Percentiles rank a stretch among this genome's conserved stretches.
phyloP scores from a whole-genome alignment of 2,888 invertebrate species.

The Eristalis pertinax region DNA sequence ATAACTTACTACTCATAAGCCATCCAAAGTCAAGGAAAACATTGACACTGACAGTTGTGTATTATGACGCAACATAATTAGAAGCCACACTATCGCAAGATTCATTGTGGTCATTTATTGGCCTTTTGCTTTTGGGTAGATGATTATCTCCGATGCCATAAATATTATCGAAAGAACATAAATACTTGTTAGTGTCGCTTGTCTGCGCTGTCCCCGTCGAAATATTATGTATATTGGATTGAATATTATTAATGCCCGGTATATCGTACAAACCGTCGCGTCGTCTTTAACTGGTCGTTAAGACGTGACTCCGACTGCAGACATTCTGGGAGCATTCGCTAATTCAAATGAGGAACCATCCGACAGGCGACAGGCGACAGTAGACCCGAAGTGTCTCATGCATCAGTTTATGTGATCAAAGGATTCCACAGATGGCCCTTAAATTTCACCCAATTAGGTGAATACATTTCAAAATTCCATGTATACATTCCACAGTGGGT shows the following conservation, averaged over 20 bases:
- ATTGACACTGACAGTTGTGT: no score
- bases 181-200: slow-evolving; percentile 13
- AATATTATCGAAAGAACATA: slow-evolving; percentile 3
- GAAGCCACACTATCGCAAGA: no score
- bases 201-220: not conserved
- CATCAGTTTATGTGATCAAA: slow-evolving; percentile 29
- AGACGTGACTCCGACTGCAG: not conserved
- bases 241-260: not conserved
- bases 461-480: slow-evolving; percentile 28
- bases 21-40: no score
- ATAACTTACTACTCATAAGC: no score
- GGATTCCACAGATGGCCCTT: slow-evolving; percentile 26
- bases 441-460: slow-evolving; percentile 44
- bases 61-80: no score
- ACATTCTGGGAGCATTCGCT: slow-evolving; percentile 1
- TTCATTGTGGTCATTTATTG: not conserved
- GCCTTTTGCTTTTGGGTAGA: not conserved
- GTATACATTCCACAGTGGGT: slow-evolving; percentile 2
- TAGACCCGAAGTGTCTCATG: not conserved
- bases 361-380: not conserved
- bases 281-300: not conserved
- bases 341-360: slow-evolving; percentile 17
- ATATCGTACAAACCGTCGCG: not conserved
- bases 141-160: not conserved
- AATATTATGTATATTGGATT: slow-evolving; percentile 1